Base-by-base conservation (phyloP, 64 coral and sea anemone species). In the Stylophora pistillata region DNA sequence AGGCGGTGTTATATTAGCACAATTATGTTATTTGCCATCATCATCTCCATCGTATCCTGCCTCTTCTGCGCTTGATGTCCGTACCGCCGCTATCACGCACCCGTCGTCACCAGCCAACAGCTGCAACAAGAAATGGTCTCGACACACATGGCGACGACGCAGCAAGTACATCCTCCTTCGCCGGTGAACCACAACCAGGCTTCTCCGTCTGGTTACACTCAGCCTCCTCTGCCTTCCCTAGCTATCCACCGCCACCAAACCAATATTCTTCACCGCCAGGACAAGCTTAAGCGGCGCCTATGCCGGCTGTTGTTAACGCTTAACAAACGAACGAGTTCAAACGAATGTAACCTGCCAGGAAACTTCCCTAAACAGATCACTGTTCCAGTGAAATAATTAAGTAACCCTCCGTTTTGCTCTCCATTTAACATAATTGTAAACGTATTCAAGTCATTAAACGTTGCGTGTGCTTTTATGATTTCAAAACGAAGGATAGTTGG, bases 1-100 rank as follows among this genome's bases (percentile, higher is more conserved):
- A 15, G 78, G 29, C 21, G 20, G n/a, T n/a, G n/a, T n/a, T n/a
- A 83, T 10, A 55, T 90, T 18, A 16, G 62, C 12, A 71, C 20
- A 1, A 13, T 83, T 18, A n/a, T 63, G 27, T 29, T 73, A 16
- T 6, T 90, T 7, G 70, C 4, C 6, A 61, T 82, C 10, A 34
- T 90, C 56, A 29, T 59, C 17, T 20, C 53, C 7, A 61, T 90
- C n/a, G n/a, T n/a, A n/a, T n/a, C n/a, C n/a, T n/a, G n/a, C n/a
- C n/a, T n/a, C n/a, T n/a, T n/a, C n/a, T 90, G 88, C 60, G 78
- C 88, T 26, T 90, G 77, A 29, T 90, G 88, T 18, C 88, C 76
- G 5, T 28, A 10, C 25, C 83, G 83, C 18, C 64, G 71, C 9
- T 27, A 69, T 28, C 81, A 32, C 11, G 14, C 47, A 23, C 76